Evolutionary conservation across 2,113 vertebrate species (phyloP), one percentile per base, ranked within the genome.

Genomic region (Clarias batrachus): DNA sequence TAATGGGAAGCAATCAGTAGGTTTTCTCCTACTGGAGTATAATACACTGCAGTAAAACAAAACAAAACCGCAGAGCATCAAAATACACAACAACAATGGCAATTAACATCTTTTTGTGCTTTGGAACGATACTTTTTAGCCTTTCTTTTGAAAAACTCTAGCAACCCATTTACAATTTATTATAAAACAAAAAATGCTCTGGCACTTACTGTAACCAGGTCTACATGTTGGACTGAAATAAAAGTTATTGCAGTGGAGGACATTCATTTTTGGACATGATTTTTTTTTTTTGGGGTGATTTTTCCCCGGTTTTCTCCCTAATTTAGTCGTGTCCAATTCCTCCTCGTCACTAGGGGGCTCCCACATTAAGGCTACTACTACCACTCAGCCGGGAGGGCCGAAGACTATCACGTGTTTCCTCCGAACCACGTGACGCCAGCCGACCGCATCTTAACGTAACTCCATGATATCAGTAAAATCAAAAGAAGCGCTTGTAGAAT

Each of bases 1-100:
- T 30, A 88, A 88, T 90, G 73, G 79, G 77, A 54, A 82, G 77
- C 70, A 85, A 87, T 85, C 85, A 87, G 82, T 82, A 79, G 19
- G 57, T 73, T 82, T 88, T 79, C 79, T 65, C 12, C 25, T n/a
- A 12, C 56, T 82, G 60, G n/a, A 66, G 41, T 85, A 76, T 85
- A 78, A 83, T 70, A 52, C 68, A 76, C 65, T 54, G 52, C 79
- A 86, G 74, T 87, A 78, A 89, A 90, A 85, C 30, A 88, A 85
- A 83, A 79, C 16, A 70, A 87, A 82, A 89, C 83, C 86, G 71
- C 88, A 71, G 37, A 30, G 25, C 81, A 80, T 86, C 54, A 65
- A 89, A 89, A 87, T 85, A 82, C 81, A 89, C 81, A 81, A 76
- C 21, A 83, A 77, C 81, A 66, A 79, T 83, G 81, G 41, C 74